Evolutionary conservation across 2,797 vertebrate genomes (phyloP), one percentile per base, ranked within the genome.

Genomic region (Rhinella marina): DNA sequence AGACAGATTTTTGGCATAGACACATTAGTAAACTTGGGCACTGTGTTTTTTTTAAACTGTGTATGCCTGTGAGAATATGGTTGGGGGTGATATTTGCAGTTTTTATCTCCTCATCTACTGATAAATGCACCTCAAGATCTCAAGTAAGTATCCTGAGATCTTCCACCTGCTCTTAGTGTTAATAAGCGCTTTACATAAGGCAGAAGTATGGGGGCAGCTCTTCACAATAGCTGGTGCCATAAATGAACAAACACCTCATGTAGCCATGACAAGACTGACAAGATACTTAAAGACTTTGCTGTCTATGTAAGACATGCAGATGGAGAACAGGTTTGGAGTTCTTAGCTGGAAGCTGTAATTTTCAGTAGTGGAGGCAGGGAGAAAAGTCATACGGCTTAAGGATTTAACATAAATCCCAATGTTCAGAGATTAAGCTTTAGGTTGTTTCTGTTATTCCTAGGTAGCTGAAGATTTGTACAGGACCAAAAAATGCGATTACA

Each of bases 221-320:
- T 64, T 64, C 29, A 14, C 52, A 32, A 7, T 21, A 72, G 13
- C 10, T 5, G 56, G 48, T 19, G 14, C 48, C 19, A 11, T 70
- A 56, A 13, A 6, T 50, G 56, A 0, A 41, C 41, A 41, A 29
- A 52, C 62, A 52, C 23, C 6, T 13, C 9, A 8, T 68, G 13
- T 48, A 70, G n/a, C 27, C 54, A 10, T 6, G 68, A 21, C 54
- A 29, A 41, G 56, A 82, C 27, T 76, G 80, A 87, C 79, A 82
- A 48, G 57, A 76, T n/a, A 64, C 70, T 82, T 82, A 76, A 76
- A 16, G 52, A 73, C 17, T 82, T 76, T 82, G 48, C 14, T 3
- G 23, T 16, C 57, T 29, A 57, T 48, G 52, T 61, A 73, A 81
- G 21, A 27, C 16, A 11, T 52, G 41, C 25, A 77, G 73, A 61